A percentile compares a stretch with the other conserved stretches of the same genome.
Evolutionary conservation across 2,797 vertebrate genomes (phyloP).

Genomic region (Catamblyrhynchus diadema): DNA sequence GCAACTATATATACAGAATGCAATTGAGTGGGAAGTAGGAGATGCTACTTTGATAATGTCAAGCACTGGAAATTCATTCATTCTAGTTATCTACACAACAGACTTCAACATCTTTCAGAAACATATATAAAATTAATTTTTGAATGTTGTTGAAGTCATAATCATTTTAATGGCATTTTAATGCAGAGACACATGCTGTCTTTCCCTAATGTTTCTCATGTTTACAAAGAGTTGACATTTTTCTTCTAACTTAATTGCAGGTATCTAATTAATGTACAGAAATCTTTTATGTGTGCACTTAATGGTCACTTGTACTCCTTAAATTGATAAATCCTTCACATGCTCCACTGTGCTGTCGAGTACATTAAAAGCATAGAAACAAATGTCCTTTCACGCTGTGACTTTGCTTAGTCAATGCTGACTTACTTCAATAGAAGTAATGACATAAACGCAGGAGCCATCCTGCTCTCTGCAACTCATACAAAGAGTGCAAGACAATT

Average conservation of each 20-base stretch:
- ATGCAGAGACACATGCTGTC: conserved; percentile 6
- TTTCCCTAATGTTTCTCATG: neutral
- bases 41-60: neutral
- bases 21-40: neutral
- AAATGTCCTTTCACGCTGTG: neutral
- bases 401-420: conserved; percentile 1
- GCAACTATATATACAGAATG: neutral
- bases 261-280: conserved; percentile 7
- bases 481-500: neutral
- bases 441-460: neutral
- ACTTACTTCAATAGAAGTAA: neutral
- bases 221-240: neutral
- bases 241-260: conserved; percentile 6
- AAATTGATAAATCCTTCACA: neutral
- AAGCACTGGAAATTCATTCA: neutral
- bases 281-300: neutral
- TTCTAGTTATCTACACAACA: neutral
- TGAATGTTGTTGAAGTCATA: neutral
- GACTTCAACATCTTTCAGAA: neutral
- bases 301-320: neutral
- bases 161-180: conserved; percentile 28
- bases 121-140: neutral
- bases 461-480: neutral
- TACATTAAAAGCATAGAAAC: neutral
- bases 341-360: neutral